These are phyloP conservation scores for Trogon melanurus DNA, from an alignment of 2,113 vertebrate genomes.

Conservation along the genomic window DNA sequence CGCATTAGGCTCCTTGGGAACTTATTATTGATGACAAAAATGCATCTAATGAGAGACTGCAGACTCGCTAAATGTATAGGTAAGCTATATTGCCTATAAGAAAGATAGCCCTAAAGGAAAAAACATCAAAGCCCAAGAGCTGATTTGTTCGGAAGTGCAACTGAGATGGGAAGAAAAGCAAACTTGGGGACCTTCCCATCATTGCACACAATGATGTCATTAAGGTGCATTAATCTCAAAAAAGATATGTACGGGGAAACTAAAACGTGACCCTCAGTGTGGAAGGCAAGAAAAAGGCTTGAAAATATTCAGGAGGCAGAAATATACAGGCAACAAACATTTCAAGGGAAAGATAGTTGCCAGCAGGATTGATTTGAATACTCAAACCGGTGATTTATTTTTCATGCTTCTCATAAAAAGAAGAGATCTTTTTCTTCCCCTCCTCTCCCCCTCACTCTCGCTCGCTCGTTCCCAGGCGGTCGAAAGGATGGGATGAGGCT, in stretches of 20 bases:
- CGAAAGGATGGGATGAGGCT: slow-evolving; percentile 53
- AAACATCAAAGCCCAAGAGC: slow-evolving; percentile 25
- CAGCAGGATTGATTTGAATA: slow-evolving; percentile 73
- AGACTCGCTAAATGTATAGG: background rate
- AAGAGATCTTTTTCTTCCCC: background rate
- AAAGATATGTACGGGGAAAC: background rate
- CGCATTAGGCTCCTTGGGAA: slow-evolving; percentile 42
- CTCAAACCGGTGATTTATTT: slow-evolving; percentile 71
- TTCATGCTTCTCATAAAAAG: slow-evolving; percentile 66
- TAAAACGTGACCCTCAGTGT: background rate
- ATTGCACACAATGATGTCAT: background rate
- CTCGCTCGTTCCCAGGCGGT: background rate
- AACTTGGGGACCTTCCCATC: slow-evolving; percentile 47
- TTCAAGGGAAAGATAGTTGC: slow-evolving; percentile 74
- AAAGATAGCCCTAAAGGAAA: slow-evolving; percentile 44
- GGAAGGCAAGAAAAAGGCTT: slow-evolving; percentile 39
- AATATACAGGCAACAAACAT: slow-evolving; percentile 66
- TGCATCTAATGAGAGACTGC: background rate
- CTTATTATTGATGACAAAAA: slow-evolving; percentile 66
- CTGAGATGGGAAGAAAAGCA: slow-evolving; percentile 42
- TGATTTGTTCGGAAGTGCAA: slow-evolving; percentile 47
- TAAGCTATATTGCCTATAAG: slow-evolving; percentile 28
- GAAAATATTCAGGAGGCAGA: slow-evolving; percentile 69
- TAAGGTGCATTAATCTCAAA: slow-evolving; percentile 58
- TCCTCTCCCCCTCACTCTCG: background rate